phyloP scores from a whole-genome alignment of 1,140 invertebrate species.

The Glossosoma conforme region DNA sequence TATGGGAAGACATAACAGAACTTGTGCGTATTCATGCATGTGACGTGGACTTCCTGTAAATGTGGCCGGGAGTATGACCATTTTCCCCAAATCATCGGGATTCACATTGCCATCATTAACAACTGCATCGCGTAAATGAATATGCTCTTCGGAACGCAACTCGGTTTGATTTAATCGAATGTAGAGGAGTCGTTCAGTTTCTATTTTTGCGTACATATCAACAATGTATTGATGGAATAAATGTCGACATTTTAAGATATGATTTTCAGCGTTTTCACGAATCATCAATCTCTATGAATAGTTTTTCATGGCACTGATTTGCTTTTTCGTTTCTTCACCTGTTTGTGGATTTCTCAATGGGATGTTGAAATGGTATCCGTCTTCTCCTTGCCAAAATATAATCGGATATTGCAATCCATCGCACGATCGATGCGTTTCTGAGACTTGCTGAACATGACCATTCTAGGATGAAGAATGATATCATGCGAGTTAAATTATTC shows the following conservation, averaged over 20 bases:
- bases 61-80: constrained; percentile 42
- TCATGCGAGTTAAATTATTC: too few species aligned
- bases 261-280: constrained; percentile 36
- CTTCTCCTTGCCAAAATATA: too few species aligned
- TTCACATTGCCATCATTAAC: constrained; percentile 15
- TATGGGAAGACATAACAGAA: constrained; percentile 40
- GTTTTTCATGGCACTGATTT: too few species aligned
- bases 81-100: constrained; percentile 19
- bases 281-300: too few species aligned
- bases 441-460: too few species aligned
- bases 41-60: constrained; percentile 42
- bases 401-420: too few species aligned
- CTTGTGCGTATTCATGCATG: constrained; percentile 44
- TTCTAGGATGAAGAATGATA: too few species aligned
- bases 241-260: constrained; percentile 36
- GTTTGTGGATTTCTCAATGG: too few species aligned
- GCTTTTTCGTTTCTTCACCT: too few species aligned
- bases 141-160: constrained; percentile 30
- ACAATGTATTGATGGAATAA: constrained; percentile 42
- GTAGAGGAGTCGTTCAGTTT: constrained; percentile 43
- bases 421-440: too few species aligned
- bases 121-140: constrained; percentile 36
- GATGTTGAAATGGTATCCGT: too few species aligned
- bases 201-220: constrained; percentile 49
- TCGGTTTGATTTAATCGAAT: constrained; percentile 41